Conservation (phyloP, 2,888 invertebrate genomes). For the Pheosia tremula region DNA sequence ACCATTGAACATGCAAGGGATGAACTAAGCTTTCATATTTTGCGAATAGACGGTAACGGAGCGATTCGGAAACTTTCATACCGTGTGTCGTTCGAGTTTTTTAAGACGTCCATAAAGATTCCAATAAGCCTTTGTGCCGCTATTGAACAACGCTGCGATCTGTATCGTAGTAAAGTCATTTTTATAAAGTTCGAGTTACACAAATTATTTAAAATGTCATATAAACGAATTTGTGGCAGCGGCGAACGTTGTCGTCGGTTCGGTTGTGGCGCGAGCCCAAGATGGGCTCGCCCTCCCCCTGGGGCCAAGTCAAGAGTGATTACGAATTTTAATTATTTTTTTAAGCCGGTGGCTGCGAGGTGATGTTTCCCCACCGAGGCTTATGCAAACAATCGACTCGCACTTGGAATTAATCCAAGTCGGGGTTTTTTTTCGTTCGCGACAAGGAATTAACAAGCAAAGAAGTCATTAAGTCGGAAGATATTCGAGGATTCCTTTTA, state of each 20-base stretch:
- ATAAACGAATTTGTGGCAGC: slow-evolving; percentile 60
- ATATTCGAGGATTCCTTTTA: slow-evolving; percentile 82
- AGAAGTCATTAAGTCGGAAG: slow-evolving; percentile 84
- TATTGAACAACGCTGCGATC: slow-evolving; percentile 57
- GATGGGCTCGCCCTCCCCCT: slow-evolving; percentile 64
- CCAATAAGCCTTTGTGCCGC: slow-evolving; percentile 64
- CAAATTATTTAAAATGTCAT: slow-evolving; percentile 47
- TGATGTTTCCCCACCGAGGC: slow-evolving; percentile 81
- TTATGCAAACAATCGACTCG: slow-evolving; percentile 84
- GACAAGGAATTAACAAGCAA: slow-evolving; percentile 85
- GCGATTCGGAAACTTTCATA: slow-evolving; percentile 67
- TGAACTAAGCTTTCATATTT: slow-evolving; percentile 81
- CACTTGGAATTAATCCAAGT: slow-evolving; percentile 84
- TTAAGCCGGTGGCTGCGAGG: slow-evolving; percentile 83
- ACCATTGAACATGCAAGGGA: slow-evolving; percentile 80
- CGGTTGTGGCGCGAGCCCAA: slow-evolving; percentile 47
- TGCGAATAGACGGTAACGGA: slow-evolving; percentile 69
- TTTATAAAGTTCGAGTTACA: slow-evolving; percentile 61
- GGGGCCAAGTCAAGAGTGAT: slow-evolving; percentile 83
- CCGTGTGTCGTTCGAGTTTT: slow-evolving; percentile 70
- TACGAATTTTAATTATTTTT: slow-evolving; percentile 85
- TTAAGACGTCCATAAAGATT: slow-evolving; percentile 75
- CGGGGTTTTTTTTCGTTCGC: slow-evolving; percentile 76
- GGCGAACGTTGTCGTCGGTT: neutral
- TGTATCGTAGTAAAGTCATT: slow-evolving; percentile 66